A percentile compares a stretch with the other conserved stretches of the same genome.
These are phyloP conservation scores for Pterocles burchelli DNA, from an alignment of 2,113 vertebrate species.

Conservation along the genomic window DNA sequence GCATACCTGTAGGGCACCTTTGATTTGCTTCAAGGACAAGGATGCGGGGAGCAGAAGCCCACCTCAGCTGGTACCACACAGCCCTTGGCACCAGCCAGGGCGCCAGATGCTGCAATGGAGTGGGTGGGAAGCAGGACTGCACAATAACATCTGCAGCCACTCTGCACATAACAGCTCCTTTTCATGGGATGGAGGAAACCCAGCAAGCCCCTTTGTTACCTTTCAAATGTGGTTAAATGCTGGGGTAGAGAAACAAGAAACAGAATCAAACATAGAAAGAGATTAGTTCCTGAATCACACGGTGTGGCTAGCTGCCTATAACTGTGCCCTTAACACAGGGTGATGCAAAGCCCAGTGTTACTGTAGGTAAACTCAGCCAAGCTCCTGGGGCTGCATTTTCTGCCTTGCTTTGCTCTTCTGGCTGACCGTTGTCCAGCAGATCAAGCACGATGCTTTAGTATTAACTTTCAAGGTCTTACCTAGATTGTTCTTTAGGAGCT, in stretches of 20 bases:
- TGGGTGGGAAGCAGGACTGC: background rate
- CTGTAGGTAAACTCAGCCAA: background rate
- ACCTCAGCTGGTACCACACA: background rate
- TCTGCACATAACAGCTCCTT: background rate
- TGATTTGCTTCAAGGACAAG: background rate
- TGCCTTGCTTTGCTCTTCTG: background rate
- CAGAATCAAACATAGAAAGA: background rate
- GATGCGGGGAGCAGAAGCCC: background rate
- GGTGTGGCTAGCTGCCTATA: background rate
- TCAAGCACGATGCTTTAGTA: background rate
- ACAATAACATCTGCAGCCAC: background rate
- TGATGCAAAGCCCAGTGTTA: background rate
- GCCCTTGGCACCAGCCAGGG: background rate
- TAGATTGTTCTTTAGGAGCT: background rate
- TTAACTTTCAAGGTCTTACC: conserved; percentile 48
- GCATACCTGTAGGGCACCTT: rapidly evolving
- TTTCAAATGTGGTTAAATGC: background rate
- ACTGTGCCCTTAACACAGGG: background rate
- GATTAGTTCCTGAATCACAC: rapidly evolving
- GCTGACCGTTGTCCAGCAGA: background rate
- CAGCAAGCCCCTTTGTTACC: background rate
- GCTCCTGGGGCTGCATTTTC: background rate
- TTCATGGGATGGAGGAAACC: background rate
- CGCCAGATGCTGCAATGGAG: background rate
- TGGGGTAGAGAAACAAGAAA: background rate